Evolutionary conservation across 2,113 vertebrate genomes (phyloP), one percentile per base, ranked within the genome.

Genomic region (Rhinichthys klamathensis): DNA sequence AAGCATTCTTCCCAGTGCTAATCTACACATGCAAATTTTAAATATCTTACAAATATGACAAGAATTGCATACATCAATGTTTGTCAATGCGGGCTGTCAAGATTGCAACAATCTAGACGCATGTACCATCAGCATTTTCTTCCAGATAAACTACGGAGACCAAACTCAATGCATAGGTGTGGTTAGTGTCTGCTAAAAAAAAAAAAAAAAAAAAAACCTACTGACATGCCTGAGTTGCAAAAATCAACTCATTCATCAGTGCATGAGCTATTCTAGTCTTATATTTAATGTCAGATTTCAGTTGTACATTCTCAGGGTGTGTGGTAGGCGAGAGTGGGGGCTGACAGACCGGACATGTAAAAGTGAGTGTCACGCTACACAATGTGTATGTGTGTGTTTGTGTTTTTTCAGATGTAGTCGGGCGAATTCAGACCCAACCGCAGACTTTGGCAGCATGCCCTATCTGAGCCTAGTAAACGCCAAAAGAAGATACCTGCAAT

Each of bases 401-500:
- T 79, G 56, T 80, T 18, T 80, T 63, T 80, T 79, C 77, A 61
- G 35, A 79, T 90, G 90, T 83, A 84, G 89, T 88, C 90, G 74
- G 83, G 89, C 86, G 70, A 92, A 87, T 93, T 77, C 90, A 83
- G 88, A 91, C 85, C 82, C 81, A 72, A 54, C 69, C 90, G 76
- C 72, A 88, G 56, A 38, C 69, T 82, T 70, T 93, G 92, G 91
- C 91, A 78, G 61, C 58, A 35, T 5, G 86, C 92, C 91, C 83
- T 88, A 49, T 58, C 88, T 89, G 80, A 58, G 35, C 87, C 92
- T 89, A 89, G 84, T 85, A 84, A 90, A 93, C 89, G 89, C 93
- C 91, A 90, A 74, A 87, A 86, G 91, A 89, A 92, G 92, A 95
- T 92, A 93, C 90, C 92, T 92, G 91, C 93, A 94, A 94, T 95